Evolutionary conservation across 2,113 vertebrate genomes (phyloP).

Genomic region (Mormyrus iriodes): DNA sequence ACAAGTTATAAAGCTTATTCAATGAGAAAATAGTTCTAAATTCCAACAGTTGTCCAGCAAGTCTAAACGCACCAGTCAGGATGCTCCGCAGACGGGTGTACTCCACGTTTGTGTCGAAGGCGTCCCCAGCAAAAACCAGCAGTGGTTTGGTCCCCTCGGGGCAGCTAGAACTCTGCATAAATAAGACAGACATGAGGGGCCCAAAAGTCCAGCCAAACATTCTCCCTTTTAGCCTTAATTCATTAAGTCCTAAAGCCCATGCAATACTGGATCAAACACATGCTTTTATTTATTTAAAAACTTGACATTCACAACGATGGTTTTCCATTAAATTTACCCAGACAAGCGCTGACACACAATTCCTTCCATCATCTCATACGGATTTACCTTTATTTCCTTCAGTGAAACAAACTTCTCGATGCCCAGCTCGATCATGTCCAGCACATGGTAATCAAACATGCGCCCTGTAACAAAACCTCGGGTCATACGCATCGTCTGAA

Average conservation of each 20-base stretch:
- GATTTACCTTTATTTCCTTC: slow-evolving; percentile 80
- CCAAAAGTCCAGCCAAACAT: too few relatives aligned
- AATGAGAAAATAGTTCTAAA: neutral
- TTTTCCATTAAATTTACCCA: neutral
- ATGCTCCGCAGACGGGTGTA: slow-evolving; percentile 79
- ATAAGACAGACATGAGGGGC: slow-evolving; percentile 8
- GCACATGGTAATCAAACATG: slow-evolving; percentile 89
- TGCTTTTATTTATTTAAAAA: neutral
- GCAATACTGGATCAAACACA: neutral
- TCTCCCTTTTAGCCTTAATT: neutral
- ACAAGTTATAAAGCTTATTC: neutral
- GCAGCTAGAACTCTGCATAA: slow-evolving; percentile 72
- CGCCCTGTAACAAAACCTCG: slow-evolving; percentile 65
- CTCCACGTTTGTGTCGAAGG: slow-evolving; percentile 75
- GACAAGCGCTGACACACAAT: neutral
- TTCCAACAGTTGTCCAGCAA: neutral
- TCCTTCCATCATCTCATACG: neutral
- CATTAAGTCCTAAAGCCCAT: neutral
- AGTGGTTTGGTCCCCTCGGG: slow-evolving; percentile 90
- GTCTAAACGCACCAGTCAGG: slow-evolving; percentile 67
- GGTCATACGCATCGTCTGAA: neutral
- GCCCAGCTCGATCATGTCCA: slow-evolving; percentile 94
- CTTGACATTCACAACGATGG: neutral
- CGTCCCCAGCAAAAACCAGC: slow-evolving; percentile 88
- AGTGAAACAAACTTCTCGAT: slow-evolving; percentile 82